Percentiles rank a stretch among this genome's conserved stretches.
Evolutionary conservation across 2,888 invertebrate species (phyloP).

Genomic region (Furcula furcula): DNA sequence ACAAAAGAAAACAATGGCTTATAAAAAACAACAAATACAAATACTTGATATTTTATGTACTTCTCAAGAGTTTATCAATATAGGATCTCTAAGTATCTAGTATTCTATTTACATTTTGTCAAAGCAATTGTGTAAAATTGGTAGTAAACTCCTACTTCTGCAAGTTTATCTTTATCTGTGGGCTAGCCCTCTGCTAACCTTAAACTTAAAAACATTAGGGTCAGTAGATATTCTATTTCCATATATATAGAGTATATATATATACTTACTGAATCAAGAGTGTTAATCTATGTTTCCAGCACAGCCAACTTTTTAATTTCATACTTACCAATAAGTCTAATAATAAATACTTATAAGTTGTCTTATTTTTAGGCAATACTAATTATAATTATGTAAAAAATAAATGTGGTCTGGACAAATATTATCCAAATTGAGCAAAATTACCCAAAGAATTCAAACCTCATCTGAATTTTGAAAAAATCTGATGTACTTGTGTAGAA

Average conservation of each 20-base stretch:
- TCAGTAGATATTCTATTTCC: too few species aligned
- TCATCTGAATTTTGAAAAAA: too few species aligned
- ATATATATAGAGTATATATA: too few species aligned
- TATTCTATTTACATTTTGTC: conserved; percentile 33
- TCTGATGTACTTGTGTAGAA: too few species aligned
- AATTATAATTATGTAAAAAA: conserved; percentile 24
- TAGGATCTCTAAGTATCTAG: conserved; percentile 23
- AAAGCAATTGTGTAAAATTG: conserved; percentile 26
- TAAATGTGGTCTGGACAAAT: conserved; percentile 17
- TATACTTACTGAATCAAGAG: conserved; percentile 30
- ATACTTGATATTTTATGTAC: conserved; percentile 57
- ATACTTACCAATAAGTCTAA: conserved; percentile 47
- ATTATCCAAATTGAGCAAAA: conserved; percentile 23
- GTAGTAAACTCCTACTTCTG: too few species aligned
- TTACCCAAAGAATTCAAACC: too few species aligned
- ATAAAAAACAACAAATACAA: conserved; percentile 53
- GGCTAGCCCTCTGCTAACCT: too few species aligned
- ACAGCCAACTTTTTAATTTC: conserved; percentile 68
- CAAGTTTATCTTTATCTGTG: too few species aligned
- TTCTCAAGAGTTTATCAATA: conserved; percentile 44
- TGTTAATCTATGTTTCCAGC: conserved; percentile 43
- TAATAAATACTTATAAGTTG: conserved; percentile 46
- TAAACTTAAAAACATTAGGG: too few species aligned
- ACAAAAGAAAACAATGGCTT: conserved; percentile 62
- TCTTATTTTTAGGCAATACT: conserved; percentile 24